A percentile compares a stretch with the other conserved stretches of the same genome.
phyloP scores from a whole-genome alignment of 2,113 vertebrate species.

The Podarcis raffonei region DNA sequence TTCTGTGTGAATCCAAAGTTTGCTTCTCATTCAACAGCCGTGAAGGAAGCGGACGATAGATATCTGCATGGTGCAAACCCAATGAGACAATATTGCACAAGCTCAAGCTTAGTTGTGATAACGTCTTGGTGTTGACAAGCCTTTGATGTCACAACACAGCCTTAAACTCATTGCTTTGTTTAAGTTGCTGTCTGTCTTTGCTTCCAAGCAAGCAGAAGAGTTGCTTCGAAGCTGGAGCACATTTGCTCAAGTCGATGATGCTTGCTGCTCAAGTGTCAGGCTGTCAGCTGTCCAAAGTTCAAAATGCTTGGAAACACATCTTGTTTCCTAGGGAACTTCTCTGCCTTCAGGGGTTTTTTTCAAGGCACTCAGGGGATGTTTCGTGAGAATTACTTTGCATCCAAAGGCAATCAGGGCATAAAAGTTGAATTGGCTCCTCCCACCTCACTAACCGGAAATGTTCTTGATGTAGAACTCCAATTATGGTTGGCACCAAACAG shows the following conservation, averaged over 20 bases:
- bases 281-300: slow-evolving; percentile 59
- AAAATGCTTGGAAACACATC: slow-evolving; percentile 54
- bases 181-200: background rate
- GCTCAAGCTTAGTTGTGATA: background rate
- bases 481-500: slow-evolving; percentile 41
- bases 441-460: slow-evolving; percentile 27
- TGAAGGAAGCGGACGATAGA: background rate
- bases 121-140: background rate
- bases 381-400: slow-evolving; percentile 39
- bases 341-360: slow-evolving; percentile 31
- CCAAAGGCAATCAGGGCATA: slow-evolving; percentile 45
- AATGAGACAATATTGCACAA: background rate
- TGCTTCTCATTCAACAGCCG: background rate
- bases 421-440: slow-evolving; percentile 44
- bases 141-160: background rate
- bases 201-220: background rate
- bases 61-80: background rate
- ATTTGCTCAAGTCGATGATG: slow-evolving; percentile 4
- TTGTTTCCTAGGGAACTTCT: slow-evolving; percentile 59
- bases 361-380: slow-evolving; percentile 52
- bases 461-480: slow-evolving; percentile 53
- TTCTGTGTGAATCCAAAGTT: background rate
- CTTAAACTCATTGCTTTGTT: background rate
- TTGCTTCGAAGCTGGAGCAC: background rate
- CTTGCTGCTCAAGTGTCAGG: slow-evolving; percentile 35